Evolutionary conservation across 37 sponge, comb jelly and placozoan species (phyloP).

Genomic region (Haliclona indistincta): DNA sequence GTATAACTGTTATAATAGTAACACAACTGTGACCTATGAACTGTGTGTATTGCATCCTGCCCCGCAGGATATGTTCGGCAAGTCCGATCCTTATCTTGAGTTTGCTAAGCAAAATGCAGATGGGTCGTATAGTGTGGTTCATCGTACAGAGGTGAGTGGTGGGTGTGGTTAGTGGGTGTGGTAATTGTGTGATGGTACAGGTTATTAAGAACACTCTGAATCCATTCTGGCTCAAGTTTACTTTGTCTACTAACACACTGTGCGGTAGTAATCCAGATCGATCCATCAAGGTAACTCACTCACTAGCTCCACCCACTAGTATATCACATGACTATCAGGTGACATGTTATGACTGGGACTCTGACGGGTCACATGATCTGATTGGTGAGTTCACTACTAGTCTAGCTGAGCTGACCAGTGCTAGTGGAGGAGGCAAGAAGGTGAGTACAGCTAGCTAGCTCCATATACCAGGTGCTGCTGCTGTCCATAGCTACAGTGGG

Average conservation of each 20-base stretch:
- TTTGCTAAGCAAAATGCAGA: constrained; percentile 66
- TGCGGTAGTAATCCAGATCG: constrained; percentile 58
- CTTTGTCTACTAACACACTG: constrained; percentile 36
- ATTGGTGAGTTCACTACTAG: constrained; percentile 79
- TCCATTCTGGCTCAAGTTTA: constrained; percentile 79
- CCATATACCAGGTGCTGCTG: not conserved
- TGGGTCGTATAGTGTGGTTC: constrained; percentile 64
- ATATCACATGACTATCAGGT: constrained; percentile 34
- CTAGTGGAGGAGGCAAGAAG: not conserved
- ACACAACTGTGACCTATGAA: too few species aligned
- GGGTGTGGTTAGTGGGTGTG: not conserved
- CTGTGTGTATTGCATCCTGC: too few species aligned
- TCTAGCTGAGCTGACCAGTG: constrained; percentile 45
- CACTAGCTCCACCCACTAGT: too few species aligned
- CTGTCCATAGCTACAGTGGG: constrained; percentile 44
- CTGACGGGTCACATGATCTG: constrained; percentile 76
- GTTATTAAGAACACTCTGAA: constrained; percentile 90
- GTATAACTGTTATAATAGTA: too few species aligned
- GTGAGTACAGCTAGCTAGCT: not conserved
- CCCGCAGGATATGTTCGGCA: constrained; percentile 71
- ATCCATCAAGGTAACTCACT: constrained; percentile 78
- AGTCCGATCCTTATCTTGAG: constrained; percentile 86
- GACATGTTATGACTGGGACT: constrained; percentile 88
- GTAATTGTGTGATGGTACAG: constrained; percentile 27
- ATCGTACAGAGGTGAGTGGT: constrained; percentile 48